These are phyloP conservation scores for Onthophagus taurus DNA, from an alignment of 1,140 invertebrate species.

Conservation along the genomic window DNA sequence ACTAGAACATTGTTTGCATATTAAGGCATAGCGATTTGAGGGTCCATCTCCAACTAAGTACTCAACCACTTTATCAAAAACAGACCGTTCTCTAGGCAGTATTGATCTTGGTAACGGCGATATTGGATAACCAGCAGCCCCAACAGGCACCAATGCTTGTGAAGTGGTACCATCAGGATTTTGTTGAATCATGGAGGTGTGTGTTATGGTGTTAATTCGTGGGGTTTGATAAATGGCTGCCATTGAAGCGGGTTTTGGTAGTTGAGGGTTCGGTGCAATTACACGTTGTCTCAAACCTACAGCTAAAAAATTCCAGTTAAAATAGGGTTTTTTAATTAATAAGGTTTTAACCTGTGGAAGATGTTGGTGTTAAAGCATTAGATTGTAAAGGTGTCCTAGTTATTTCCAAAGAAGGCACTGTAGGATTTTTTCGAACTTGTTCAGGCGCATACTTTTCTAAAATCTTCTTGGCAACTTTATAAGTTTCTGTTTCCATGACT, in stretches of 20 bases:
- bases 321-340: too few species aligned
- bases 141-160: conserved; percentile 1
- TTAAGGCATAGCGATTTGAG: conserved; percentile 86
- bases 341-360: conserved; percentile 6
- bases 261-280: too few species aligned
- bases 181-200: too few species aligned
- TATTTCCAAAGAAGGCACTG: conserved; percentile 22
- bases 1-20: conserved; percentile 79
- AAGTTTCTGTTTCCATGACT: conserved; percentile 96
- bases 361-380: conserved; percentile 17
- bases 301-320: too few species aligned
- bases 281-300: too few species aligned
- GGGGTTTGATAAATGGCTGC: too few species aligned
- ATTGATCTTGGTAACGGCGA: conserved; percentile 42
- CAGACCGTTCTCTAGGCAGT: conserved; percentile 41
- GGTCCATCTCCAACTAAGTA: conserved; percentile 93
- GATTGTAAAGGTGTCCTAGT: conserved; percentile 34
- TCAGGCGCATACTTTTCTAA: conserved; percentile 78
- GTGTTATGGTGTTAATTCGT: too few species aligned
- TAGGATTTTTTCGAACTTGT: conserved; percentile 40
- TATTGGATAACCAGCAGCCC: conserved; percentile 14
- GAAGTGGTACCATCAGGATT: too few species aligned
- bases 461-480: conserved; percentile 91
- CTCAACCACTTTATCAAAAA: conserved; percentile 84
- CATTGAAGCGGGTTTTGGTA: not conserved